phyloP scores from a whole-genome alignment of 37 sponge, comb jelly and placozoan genomes.

The Crambe crambe region DNA sequence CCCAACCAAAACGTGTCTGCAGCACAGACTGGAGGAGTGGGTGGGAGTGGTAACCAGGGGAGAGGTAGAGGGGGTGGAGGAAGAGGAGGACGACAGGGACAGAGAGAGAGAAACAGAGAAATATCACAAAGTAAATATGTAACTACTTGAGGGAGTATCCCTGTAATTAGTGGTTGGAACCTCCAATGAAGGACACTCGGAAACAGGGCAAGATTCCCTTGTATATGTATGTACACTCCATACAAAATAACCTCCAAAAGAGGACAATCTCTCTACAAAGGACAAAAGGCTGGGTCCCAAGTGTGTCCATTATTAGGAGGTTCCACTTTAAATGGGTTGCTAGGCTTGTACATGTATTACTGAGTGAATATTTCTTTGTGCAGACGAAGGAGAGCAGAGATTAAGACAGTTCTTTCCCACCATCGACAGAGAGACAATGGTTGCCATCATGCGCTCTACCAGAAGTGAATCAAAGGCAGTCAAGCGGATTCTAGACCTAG shows the following conservation, averaged over 20 bases:
- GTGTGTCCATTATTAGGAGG: too few relatives aligned
- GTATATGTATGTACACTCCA: too few relatives aligned
- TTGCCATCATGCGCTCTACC: slow-evolving; percentile 15
- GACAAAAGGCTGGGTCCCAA: too few relatives aligned
- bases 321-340: too few relatives aligned
- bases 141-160: too few relatives aligned
- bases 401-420: slow-evolving; percentile 67
- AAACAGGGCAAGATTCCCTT: too few relatives aligned
- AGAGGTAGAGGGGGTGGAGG: background rate
- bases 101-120: background rate
- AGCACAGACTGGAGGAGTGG: slow-evolving; percentile 29
- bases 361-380: background rate
- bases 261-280: too few relatives aligned
- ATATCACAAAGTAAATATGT: background rate
- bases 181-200: too few relatives aligned
- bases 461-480: slow-evolving; percentile 60
- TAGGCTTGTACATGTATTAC: too few relatives aligned
- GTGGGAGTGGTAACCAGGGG: background rate
- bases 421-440: slow-evolving; percentile 43
- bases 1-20: background rate
- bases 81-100: slow-evolving; percentile 1
- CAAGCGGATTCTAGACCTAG: slow-evolving; percentile 47
- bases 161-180: too few relatives aligned
- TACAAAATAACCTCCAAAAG: too few relatives aligned
- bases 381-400: slow-evolving; percentile 57